Evolutionary conservation across 2,113 vertebrate species (phyloP).

Genomic region (Polypterus senegalus): DNA sequence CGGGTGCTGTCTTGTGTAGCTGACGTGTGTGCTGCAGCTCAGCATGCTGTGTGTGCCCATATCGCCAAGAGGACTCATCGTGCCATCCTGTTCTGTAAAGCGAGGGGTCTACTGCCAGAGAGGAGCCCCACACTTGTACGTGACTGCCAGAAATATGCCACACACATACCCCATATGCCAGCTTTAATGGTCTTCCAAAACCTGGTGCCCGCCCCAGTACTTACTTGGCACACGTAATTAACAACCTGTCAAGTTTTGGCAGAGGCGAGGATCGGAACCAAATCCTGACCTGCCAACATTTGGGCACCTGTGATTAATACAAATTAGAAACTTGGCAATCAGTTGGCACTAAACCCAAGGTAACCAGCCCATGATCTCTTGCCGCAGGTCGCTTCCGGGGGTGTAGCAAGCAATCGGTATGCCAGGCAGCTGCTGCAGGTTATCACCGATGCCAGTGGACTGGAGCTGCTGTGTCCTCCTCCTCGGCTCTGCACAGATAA

Average conservation of each 20-base stretch:
- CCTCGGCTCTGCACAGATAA: conserved; percentile 85
- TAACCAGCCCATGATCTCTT: background rate
- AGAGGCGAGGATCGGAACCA: too few species aligned
- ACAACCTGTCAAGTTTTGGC: too few species aligned
- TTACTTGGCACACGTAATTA: too few species aligned
- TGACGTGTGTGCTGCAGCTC: conserved; percentile 73
- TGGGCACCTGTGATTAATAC: too few species aligned
- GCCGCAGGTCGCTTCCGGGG: conserved; percentile 77
- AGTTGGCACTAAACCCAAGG: background rate
- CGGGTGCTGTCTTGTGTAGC: conserved; percentile 62
- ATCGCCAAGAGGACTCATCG: conserved; percentile 69
- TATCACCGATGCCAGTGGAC: conserved; percentile 54
- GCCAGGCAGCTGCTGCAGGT: conserved; percentile 58
- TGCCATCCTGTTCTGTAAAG: conserved; percentile 76
- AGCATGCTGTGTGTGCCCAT: conserved; percentile 61
- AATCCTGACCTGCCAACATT: too few species aligned
- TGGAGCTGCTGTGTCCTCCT: conserved; percentile 71
- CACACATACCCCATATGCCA: too few species aligned
- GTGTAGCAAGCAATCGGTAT: conserved; percentile 87
- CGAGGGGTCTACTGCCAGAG: conserved; percentile 45
- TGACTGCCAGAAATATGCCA: background rate
- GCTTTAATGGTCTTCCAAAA: too few species aligned
- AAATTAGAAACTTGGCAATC: background rate
- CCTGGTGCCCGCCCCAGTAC: too few species aligned
- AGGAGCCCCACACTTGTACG: conserved; percentile 63